These are phyloP conservation scores for Papilio polyxenes DNA, from an alignment of 1,140 invertebrate species.

Conservation along the genomic window DNA sequence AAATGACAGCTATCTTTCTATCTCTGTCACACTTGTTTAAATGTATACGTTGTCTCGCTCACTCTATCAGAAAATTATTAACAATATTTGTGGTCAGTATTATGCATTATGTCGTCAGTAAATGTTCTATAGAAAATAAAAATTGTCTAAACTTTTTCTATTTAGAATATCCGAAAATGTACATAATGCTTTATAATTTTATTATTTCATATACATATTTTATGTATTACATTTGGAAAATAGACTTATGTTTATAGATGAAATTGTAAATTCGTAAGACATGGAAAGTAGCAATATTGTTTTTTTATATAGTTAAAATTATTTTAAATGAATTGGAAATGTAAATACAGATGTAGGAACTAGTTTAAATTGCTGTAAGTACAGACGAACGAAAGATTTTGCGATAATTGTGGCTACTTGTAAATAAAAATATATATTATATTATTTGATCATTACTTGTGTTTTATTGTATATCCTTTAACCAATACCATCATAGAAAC, in stretches of 20 bases:
- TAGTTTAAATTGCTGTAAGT: constrained; percentile 55
- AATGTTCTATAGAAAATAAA: not conserved
- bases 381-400: constrained; percentile 60
- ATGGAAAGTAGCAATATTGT: constrained; percentile 46
- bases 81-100: constrained; percentile 1
- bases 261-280: constrained; percentile 33
- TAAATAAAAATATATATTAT: constrained; percentile 71
- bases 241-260: constrained; percentile 36
- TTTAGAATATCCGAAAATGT: constrained; percentile 1
- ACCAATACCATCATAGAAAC: not conserved
- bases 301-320: constrained; percentile 48
- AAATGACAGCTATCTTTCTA: not conserved
- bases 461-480: constrained; percentile 40
- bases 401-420: constrained; percentile 67
- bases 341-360: constrained; percentile 61
- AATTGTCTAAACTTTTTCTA: not conserved
- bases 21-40: not conserved
- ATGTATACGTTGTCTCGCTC: not conserved
- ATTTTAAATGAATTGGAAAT: constrained; percentile 48
- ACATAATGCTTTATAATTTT: constrained; percentile 21
- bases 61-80: not conserved
- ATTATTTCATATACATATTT: constrained; percentile 22
- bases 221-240: not conserved
- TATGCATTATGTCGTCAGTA: not conserved
- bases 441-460: constrained; percentile 68